Evolutionary conservation across 2,888 invertebrate species (phyloP).

Genomic region (Calliphora vomitoria): DNA sequence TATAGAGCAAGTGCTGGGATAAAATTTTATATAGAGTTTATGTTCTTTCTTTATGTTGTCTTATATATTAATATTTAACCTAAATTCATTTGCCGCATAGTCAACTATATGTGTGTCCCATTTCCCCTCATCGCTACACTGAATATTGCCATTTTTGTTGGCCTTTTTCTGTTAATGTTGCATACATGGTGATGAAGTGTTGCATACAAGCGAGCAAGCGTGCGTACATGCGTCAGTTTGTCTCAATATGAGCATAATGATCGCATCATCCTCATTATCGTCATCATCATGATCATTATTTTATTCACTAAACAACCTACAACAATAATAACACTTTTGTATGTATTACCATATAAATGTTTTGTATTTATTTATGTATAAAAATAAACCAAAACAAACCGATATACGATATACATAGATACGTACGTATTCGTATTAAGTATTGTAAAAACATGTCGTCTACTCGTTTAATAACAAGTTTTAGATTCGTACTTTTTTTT

Average conservation of each 20-base stretch:
- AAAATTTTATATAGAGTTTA: not conserved
- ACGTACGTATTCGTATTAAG: not conserved
- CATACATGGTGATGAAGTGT: conserved; percentile 23
- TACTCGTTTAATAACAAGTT: conserved; percentile 40
- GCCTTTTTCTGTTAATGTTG: not conserved
- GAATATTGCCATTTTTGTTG: not conserved
- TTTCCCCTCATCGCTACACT: conserved; percentile 7
- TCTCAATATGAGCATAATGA: conserved; percentile 38
- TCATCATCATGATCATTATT: conserved; percentile 26
- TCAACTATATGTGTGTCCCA: not conserved
- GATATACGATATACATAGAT: not conserved
- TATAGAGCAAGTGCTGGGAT: not conserved
- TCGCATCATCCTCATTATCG: conserved; percentile 36
- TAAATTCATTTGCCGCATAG: conserved; percentile 51
- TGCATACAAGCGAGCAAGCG: not conserved
- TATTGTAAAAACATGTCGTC: not conserved
- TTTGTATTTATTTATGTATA: conserved; percentile 19
- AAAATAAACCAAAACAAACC: conserved; percentile 24
- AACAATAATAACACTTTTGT: conserved; percentile 32
- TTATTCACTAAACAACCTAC: conserved; percentile 20
- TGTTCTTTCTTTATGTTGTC: not conserved
- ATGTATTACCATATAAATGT: conserved; percentile 58
- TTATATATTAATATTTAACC: conserved; percentile 48
- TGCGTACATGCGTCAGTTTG: conserved; percentile 12
- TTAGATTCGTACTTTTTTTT: conserved; percentile 24